A percentile compares a stretch with the other conserved stretches of the same genome.
phyloP scores from a whole-genome alignment of 2,888 invertebrate species.

The Diplazon laetatorius region DNA sequence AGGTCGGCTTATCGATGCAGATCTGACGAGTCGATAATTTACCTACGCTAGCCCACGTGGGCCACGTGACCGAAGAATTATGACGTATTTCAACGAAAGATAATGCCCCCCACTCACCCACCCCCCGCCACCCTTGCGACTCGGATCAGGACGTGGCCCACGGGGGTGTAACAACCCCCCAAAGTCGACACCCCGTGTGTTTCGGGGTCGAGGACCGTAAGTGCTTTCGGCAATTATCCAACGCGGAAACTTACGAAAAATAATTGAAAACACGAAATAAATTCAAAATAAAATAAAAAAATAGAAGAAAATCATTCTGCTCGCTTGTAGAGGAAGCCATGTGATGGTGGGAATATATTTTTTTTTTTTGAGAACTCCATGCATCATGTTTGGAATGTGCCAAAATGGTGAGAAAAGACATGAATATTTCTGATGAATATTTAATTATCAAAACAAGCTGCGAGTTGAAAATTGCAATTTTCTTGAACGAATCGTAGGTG shows the following conservation, averaged over 20 bases:
- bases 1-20: slow-evolving; percentile 64
- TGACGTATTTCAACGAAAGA: slow-evolving; percentile 70
- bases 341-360: no score
- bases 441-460: no score
- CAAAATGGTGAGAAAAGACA: no score
- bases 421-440: no score
- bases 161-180: slow-evolving; percentile 30
- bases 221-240: slow-evolving; percentile 70
- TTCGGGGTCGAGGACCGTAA: slow-evolving; percentile 35
- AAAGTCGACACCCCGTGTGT: slow-evolving; percentile 11
- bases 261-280: slow-evolving; percentile 65
- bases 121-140: no score
- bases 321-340: no score
- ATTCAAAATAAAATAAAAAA: background rate
- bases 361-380: no score
- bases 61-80: slow-evolving; percentile 75
- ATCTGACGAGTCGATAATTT: slow-evolving; percentile 59
- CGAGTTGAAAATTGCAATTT: no score
- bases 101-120: slow-evolving; percentile 59
- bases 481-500: no score
- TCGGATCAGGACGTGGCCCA: slow-evolving; percentile 58
- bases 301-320: no score
- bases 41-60: slow-evolving; percentile 40
- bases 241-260: slow-evolving; percentile 66
- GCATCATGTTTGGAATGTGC: no score